Conservation (phyloP, 2,888 invertebrate species). For the Drosophila atroscutellata region DNA sequence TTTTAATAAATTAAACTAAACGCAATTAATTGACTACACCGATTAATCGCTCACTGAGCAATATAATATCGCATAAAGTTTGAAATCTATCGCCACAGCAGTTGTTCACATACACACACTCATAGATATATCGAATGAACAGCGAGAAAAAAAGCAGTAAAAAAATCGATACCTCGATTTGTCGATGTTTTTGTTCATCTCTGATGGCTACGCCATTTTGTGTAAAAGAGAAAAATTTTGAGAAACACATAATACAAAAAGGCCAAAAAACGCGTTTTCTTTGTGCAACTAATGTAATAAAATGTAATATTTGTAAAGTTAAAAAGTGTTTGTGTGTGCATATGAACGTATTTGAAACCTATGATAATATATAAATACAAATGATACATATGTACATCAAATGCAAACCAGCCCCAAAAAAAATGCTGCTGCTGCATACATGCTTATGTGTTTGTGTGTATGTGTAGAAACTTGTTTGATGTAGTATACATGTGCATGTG, state of each 20-base stretch:
- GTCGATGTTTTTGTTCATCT: constrained; percentile 26
- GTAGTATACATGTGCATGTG: constrained; percentile 18
- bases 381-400: not conserved
- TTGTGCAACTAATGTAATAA: constrained; percentile 9
- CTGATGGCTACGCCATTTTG: constrained; percentile 63
- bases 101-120: not conserved
- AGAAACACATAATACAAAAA: constrained; percentile 34
- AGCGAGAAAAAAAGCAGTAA: not conserved
- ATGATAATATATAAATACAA: not conserved
- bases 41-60: not conserved
- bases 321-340: constrained; percentile 10
- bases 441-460: constrained; percentile 19
- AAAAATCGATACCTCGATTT: constrained; percentile 5
- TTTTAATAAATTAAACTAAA: not conserved
- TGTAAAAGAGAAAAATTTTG: constrained; percentile 59
- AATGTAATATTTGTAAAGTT: not conserved
- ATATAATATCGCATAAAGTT: not conserved
- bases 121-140: constrained; percentile 14
- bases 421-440: constrained; percentile 8
- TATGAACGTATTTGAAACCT: not conserved
- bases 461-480: constrained; percentile 54
- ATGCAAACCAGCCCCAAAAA: not conserved
- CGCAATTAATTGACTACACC: not conserved
- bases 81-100: not conserved
- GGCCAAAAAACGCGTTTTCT: constrained; percentile 11